Evolutionary conservation across 2,888 invertebrate genomes (phyloP), one percentile per base, ranked within the genome.

Genomic region (Hirtodrosophila histrioides): DNA sequence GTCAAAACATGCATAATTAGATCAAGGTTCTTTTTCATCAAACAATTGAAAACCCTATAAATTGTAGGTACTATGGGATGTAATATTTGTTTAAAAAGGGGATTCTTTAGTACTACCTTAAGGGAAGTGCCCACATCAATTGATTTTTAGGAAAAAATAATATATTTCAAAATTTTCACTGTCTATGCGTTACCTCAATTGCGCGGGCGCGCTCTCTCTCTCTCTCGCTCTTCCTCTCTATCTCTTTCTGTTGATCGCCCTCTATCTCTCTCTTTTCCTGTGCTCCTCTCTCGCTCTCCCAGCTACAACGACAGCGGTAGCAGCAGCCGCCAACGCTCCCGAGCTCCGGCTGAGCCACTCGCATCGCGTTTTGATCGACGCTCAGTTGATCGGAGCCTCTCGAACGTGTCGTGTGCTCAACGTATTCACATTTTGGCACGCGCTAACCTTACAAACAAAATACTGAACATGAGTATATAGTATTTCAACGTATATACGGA

Each of bases 331-430:
- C 29, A 57, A 36, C 17, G 53, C 17, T 54, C 23, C 33, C 31
- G 35, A 54, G 54, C 75, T 69, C 61, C 61, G 63, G 71, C 68
- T 70, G 55, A 69, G 62, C 65, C 45, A 60, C 56, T 61, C 60
- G 64, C 75, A 63, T 63, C 68, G 60, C 58, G 61, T 63, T 72
- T 71, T 72, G 75, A 76, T 75, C 70, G 70, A 51, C 75, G 75
- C 84, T 88, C 88, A 88, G 88, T 88, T 84, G 89, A 87, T 88
- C 84, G 77, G 78, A 79, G 88, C 73, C 78, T 75, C 71, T 88
- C 76, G 78, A 80, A 79, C 78, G 75, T 71, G 75, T 55, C 79
- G 86, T 72, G n/a, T 75, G 72, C 81, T 72, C 73, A 66, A 29
- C 39, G 53, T 75, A 46, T 65, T 64, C 17, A 48, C 57, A 31